Conservation (phyloP, 2,113 vertebrate species). For the Thamnophis sirtalis region DNA sequence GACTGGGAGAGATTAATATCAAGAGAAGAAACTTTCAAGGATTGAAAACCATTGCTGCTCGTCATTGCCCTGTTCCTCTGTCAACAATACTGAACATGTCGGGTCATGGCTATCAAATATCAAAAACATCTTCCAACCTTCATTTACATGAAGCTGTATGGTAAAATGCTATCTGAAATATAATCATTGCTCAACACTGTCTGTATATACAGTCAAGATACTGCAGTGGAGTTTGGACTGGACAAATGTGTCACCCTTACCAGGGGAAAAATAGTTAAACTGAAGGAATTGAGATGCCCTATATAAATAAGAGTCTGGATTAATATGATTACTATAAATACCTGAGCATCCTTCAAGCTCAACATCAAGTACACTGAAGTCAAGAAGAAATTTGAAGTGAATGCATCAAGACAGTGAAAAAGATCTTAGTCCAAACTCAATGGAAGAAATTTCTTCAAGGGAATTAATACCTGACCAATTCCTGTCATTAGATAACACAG, state of each 20-base stretch:
- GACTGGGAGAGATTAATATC: neutral
- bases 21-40: neutral
- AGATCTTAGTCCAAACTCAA: neutral
- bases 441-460: neutral
- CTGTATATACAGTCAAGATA: neutral
- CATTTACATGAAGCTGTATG: neutral
- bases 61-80: neutral
- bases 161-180: neutral
- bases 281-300: neutral
- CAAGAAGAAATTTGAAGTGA: neutral
- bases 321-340: neutral
- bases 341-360: neutral
- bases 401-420: neutral
- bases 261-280: neutral
- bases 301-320: neutral
- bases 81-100: neutral
- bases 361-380: neutral
- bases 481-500: no score
- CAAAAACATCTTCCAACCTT: neutral
- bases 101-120: neutral
- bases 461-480: no score
- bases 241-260: neutral
- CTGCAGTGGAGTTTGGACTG: neutral
- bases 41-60: neutral
- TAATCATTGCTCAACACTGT: neutral